Conservation (phyloP, 2,797 vertebrate species). For the Eulemur rubriventer region DNA sequence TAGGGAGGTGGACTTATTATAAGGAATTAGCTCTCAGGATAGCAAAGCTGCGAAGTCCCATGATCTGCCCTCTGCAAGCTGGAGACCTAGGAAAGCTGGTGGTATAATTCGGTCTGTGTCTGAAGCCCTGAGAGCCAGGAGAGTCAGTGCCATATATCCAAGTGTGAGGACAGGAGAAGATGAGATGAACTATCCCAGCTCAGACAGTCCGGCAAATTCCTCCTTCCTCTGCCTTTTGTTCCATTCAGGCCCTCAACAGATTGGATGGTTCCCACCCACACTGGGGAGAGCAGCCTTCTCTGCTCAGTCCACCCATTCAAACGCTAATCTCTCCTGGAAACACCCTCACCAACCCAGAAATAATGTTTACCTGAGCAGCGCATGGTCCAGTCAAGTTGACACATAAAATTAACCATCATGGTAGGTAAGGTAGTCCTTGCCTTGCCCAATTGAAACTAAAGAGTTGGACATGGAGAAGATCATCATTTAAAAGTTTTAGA, state of each 20-base stretch:
- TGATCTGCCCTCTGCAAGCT: not conserved
- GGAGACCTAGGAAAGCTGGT: not conserved
- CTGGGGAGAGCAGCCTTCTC: not conserved
- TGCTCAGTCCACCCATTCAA: not conserved
- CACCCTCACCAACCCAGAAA: not conserved
- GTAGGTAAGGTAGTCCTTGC: not conserved
- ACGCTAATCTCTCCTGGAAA: not conserved
- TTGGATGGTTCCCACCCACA: not conserved
- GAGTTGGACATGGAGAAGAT: not conserved
- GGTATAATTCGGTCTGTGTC: not conserved
- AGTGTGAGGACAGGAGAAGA: not conserved
- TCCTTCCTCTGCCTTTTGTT: not conserved
- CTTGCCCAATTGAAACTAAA: not conserved
- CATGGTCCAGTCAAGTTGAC: not conserved
- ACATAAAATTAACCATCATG: not conserved
- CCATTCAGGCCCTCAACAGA: not conserved
- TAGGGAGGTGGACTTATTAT: not conserved
- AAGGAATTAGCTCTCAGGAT: not conserved
- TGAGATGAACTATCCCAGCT: not conserved
- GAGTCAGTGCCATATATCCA: not conserved
- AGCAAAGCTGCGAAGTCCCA: not conserved
- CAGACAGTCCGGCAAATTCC: not conserved
- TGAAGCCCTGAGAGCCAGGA: not conserved
- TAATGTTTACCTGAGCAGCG: not conserved
- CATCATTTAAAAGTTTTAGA: not conserved